A percentile compares a stretch with the other conserved stretches of the same genome.
phyloP scores from a whole-genome alignment of 2,888 invertebrate genomes.

The Cylindroiulus punctatus region DNA sequence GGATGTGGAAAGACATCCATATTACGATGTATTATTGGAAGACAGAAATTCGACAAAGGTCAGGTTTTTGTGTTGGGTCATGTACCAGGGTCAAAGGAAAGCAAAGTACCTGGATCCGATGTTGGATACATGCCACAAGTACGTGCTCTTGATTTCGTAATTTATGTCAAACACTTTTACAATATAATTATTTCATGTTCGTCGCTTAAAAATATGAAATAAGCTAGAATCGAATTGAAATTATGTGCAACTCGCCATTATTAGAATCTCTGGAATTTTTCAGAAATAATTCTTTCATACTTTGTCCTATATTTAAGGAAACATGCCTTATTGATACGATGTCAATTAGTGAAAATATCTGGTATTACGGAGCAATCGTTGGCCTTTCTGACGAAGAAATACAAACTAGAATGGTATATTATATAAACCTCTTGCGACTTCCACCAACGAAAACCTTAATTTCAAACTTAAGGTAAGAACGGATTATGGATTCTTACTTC shows the following conservation, averaged over 20 bases:
- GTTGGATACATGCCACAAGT: constrained; percentile 97
- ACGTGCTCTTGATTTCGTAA: not conserved
- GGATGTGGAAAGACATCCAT: constrained; percentile 97
- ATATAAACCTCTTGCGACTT: not conserved
- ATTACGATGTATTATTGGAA: constrained; percentile 89
- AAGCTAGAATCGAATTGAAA: too few species aligned
- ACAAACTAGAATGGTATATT: not conserved
- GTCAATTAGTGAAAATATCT: constrained; percentile 10
- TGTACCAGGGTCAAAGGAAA: constrained; percentile 86
- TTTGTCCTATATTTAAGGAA: not conserved
- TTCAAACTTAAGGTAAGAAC: constrained; percentile 16
- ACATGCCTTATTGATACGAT: not conserved
- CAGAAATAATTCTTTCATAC: not conserved
- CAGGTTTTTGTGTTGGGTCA: constrained; percentile 91
- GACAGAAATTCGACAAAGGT: constrained; percentile 84
- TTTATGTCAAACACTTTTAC: not conserved
- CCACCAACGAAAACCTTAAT: not conserved
- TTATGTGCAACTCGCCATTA: not conserved
- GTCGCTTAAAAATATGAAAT: too few species aligned
- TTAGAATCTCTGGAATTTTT: not conserved
- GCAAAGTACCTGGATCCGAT: constrained; percentile 90
- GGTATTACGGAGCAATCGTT: not conserved
- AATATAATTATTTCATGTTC: not conserved
- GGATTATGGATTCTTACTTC: not conserved
- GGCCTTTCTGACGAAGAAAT: not conserved